These are phyloP conservation scores for Hydractinia symbiolongicarpus DNA, from an alignment of 30 jellyfish, hydroid and myxozoan genomes.

Conservation along the genomic window DNA sequence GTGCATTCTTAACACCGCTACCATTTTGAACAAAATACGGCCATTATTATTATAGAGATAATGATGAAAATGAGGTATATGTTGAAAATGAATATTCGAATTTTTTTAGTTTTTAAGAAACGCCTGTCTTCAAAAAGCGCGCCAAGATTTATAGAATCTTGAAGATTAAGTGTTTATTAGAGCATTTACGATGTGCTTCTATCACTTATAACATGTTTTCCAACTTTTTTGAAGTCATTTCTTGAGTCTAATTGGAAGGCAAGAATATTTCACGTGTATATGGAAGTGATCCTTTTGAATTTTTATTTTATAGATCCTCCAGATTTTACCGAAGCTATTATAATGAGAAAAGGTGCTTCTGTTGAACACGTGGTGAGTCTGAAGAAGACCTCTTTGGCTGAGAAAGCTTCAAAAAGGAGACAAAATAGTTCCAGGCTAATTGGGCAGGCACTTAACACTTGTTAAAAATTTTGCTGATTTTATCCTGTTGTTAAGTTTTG, in stretches of 20 bases:
- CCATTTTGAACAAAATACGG: no score
- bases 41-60: no score
- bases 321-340: constrained; percentile 90
- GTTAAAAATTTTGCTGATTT: not conserved
- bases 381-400: not conserved
- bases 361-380: constrained; percentile 91
- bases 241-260: not conserved
- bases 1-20: no score
- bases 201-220: no score
- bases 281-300: not conserved
- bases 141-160: no score
- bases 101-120: no score
- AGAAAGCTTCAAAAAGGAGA: not conserved
- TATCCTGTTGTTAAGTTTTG: not conserved
- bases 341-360: constrained; percentile 91
- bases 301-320: constrained; percentile 69
- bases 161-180: no score
- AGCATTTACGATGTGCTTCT: no score
- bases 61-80: no score
- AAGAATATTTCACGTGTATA: not conserved
- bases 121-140: no score
- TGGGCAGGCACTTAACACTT: not conserved
- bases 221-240: no score
- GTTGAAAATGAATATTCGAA: no score
- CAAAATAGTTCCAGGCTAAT: not conserved